Base-by-base conservation (phyloP, 1,140 invertebrate genomes). In the Bombus cullumanus region DNA sequence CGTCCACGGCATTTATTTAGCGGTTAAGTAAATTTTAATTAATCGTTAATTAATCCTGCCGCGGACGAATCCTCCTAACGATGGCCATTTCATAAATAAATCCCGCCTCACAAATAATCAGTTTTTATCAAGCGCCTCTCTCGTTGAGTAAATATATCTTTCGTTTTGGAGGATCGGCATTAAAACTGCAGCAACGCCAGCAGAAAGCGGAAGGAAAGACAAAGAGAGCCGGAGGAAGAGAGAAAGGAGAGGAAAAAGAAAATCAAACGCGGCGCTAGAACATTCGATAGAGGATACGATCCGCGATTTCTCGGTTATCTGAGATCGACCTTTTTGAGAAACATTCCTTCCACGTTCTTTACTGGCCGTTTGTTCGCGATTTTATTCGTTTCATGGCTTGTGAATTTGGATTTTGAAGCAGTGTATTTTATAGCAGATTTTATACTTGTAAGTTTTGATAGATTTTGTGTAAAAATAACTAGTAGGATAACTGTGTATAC, bases 11-110 rank as follows among this genome's bases (percentile, higher is more conserved):
- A 41, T 72, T 85, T 85, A 71, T 85, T 85, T 80, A 85, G 72
- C 83, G 76, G 66, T 72, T 72, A 85, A 72, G 76, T 62, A 85
- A 80, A 85, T 79, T 80, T 85, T 72, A 80, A 85, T 85, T 83
- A 83, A 80, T 84, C 68, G 83, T 47, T 84, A 72, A 84, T 84
- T 80, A 85, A 62, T 85, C 31, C 28, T 25, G 10, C 43, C 28
- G 31, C 31, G 8, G 22, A 62, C 66, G 62, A 73, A 73, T 85
- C 77, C 76, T 1, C 57, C 31, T 39, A 43, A 57, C 53, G 4
- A 41, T 28, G 25, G 39, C 39, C 41, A 62, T 5, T 31, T 22
- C 25, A 39, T 80, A 73, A 80, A 80, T 80, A 66, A 83, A 76
- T 83, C 39, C 59, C 18, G 22, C 2, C 59, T 15, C 25, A 6